Evolutionary conservation across 2,888 invertebrate genomes (phyloP).

Genomic region (Timema podura): DNA sequence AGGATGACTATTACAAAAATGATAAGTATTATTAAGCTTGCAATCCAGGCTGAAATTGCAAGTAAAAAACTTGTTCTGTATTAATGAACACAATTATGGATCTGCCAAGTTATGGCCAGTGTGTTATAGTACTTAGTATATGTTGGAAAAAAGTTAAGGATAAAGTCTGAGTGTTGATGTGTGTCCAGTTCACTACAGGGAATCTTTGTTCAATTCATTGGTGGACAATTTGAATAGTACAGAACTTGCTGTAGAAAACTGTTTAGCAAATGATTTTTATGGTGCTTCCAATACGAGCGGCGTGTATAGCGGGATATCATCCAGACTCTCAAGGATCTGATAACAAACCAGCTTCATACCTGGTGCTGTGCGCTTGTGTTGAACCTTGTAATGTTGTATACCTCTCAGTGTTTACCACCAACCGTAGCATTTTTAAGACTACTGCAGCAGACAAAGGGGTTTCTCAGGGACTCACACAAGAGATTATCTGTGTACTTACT

Average conservation of each 20-base stretch:
- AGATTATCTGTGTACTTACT: not conserved
- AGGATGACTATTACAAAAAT: not conserved
- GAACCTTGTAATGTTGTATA: not conserved
- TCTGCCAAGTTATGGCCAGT: not conserved
- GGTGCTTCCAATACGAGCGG: not conserved
- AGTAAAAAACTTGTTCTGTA: not conserved
- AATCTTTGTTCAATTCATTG: constrained; percentile 1
- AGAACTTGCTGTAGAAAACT: not conserved
- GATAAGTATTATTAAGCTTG: not conserved
- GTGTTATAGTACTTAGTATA: not conserved
- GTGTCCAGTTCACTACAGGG: not conserved
- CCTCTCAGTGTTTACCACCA: not conserved
- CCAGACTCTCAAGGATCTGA: not conserved
- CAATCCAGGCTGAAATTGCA: not conserved
- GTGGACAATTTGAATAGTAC: not conserved
- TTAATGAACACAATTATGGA: constrained; percentile 9
- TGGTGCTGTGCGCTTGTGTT: not conserved
- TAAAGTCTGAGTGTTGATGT: not conserved
- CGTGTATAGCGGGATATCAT: not conserved
- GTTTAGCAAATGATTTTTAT: not conserved
- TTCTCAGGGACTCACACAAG: constrained; percentile 7
- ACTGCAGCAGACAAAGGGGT: not conserved
- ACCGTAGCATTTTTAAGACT: constrained; percentile 1
- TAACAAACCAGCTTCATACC: constrained; percentile 9
- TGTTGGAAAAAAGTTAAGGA: not conserved